Evolutionary conservation across 2,888 invertebrate genomes (phyloP).

Genomic region (Aromia moschata): DNA sequence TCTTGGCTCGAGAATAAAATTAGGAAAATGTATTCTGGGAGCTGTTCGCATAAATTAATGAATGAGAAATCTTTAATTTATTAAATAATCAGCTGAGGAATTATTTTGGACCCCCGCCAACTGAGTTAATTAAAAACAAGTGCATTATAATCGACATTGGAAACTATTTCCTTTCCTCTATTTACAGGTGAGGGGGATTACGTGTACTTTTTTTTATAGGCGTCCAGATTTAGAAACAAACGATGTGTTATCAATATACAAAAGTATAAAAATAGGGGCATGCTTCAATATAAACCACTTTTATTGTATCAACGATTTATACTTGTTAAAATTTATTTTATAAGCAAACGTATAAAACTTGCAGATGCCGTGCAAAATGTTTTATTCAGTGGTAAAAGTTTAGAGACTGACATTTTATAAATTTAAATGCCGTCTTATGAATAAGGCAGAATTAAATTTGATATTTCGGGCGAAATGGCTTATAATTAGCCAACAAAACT

Average conservation of each 20-base stretch:
- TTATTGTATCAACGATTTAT: neutral
- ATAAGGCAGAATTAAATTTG: too few relatives aligned
- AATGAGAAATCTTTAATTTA: neutral
- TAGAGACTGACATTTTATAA: too few relatives aligned
- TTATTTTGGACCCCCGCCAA: neutral
- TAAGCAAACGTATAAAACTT: neutral
- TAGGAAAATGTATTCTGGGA: neutral
- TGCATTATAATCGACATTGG: neutral
- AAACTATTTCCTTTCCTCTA: neutral
- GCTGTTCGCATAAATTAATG: neutral
- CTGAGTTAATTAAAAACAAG: neutral
- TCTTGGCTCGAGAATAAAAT: neutral
- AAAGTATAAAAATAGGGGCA: neutral
- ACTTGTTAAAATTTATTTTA: neutral
- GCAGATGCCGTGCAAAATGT: too few relatives aligned
- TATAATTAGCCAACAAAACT: too few relatives aligned
- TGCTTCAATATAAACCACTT: neutral
- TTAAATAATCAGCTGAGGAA: neutral
- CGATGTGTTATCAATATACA: neutral
- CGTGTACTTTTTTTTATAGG: neutral
- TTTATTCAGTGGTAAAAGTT: neutral
- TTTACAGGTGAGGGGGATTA: neutral
- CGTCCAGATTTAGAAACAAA: neutral
- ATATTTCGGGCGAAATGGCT: too few relatives aligned
- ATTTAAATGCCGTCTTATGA: neutral